Evolutionary conservation across 2,113 vertebrate species (phyloP).

Genomic region (Eudorcas thomsonii): DNA sequence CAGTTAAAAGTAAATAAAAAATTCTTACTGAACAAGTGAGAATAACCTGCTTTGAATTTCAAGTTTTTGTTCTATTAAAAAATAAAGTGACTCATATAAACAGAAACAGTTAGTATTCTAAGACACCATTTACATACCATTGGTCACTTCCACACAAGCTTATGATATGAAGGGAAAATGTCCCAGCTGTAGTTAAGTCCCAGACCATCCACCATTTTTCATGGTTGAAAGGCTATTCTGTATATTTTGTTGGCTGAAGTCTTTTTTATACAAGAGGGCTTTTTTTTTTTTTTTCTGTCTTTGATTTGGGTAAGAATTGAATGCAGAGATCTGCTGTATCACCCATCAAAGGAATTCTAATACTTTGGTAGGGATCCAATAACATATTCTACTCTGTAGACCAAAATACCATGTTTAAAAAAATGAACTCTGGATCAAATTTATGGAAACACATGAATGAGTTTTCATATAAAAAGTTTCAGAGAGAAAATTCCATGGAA

Average conservation of each 20-base stretch:
- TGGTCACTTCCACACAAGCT: not conserved
- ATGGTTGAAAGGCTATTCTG: not conserved
- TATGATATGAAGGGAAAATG: not conserved
- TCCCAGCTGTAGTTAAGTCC: not conserved
- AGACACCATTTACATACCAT: not conserved
- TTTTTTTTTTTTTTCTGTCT: not conserved
- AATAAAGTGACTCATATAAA: not conserved
- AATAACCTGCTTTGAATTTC: not conserved
- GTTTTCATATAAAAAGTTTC: constrained; percentile 5
- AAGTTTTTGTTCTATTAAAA: not conserved
- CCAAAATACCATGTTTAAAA: not conserved
- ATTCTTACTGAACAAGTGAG: not conserved
- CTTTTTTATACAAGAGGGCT: not conserved
- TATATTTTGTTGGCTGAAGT: not conserved
- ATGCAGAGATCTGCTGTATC: not conserved
- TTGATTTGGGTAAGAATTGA: constrained; percentile 33
- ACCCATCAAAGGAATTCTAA: not conserved
- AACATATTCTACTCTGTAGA: not conserved
- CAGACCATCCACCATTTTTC: not conserved
- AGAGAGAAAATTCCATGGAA: not conserved
- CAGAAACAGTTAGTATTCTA: not conserved
- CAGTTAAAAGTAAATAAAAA: not conserved
- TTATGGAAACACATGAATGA: not conserved
- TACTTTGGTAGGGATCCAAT: not conserved
- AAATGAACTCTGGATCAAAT: not conserved